Conservation (phyloP, 1,140 invertebrate species). For the Dreissena rostriformis region DNA sequence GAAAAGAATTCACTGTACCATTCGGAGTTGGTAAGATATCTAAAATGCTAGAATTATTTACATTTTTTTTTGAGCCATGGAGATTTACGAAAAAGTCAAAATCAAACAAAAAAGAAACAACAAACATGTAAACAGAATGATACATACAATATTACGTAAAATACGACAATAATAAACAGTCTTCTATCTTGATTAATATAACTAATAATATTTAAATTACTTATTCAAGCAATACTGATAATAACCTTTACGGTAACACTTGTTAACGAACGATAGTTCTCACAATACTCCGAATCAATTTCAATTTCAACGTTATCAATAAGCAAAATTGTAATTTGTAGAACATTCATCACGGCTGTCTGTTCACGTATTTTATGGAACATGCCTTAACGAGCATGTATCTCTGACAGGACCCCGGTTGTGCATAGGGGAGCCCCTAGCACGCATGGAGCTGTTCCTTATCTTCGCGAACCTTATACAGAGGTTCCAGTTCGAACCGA, state of each 20-base stretch:
- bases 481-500: constrained; percentile 64
- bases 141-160: no score
- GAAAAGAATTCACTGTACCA: constrained; percentile 69
- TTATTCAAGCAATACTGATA: no score
- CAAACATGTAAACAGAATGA: no score
- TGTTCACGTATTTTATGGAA: neutral
- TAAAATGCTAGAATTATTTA: no score
- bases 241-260: no score
- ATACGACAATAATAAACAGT: no score
- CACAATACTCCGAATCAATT: neutral
- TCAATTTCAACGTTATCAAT: no score
- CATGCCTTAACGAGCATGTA: neutral
- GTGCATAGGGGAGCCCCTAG: constrained; percentile 75
- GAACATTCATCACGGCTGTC: neutral
- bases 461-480: constrained; percentile 76
- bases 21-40: constrained; percentile 62
- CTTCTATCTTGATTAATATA: no score
- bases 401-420: constrained; percentile 85
- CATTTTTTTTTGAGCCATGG: no score
- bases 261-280: neutral
- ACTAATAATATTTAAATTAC: no score
- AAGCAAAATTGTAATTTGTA: neutral
- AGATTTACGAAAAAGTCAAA: no score
- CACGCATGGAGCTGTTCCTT: constrained; percentile 77
- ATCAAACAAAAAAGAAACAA: no score